These are phyloP conservation scores for Oxyruncus cristatus DNA, from an alignment of 2,113 vertebrate species.

Conservation along the genomic window DNA sequence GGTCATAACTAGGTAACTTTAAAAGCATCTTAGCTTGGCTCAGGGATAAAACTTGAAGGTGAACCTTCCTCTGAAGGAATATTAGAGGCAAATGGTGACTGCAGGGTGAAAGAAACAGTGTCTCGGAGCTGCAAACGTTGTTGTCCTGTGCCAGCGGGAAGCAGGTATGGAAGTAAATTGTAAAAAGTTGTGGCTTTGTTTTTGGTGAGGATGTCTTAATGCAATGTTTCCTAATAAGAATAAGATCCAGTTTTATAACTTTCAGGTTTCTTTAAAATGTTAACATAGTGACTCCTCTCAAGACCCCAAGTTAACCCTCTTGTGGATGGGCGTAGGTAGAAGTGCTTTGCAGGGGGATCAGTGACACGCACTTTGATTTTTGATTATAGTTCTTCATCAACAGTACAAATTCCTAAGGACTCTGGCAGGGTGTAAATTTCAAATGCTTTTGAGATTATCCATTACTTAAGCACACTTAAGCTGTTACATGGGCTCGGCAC, in stretches of 20 bases:
- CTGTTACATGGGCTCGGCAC: too few relatives aligned
- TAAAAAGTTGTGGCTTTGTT: rapidly evolving
- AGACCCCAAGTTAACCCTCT: not conserved
- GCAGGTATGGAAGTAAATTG: not conserved
- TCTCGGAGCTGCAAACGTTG: not conserved
- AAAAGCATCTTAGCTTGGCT: not conserved
- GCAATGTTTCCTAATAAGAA: not conserved
- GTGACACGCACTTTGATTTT: not conserved
- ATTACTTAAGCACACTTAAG: not conserved
- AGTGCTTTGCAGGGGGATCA: not conserved
- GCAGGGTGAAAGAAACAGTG: too few relatives aligned
- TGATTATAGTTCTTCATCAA: not conserved
- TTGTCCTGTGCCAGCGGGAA: not conserved
- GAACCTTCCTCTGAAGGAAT: not conserved
- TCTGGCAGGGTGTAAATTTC: not conserved
- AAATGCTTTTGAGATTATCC: not conserved
- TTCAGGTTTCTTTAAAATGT: not conserved
- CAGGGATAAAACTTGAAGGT: not conserved
- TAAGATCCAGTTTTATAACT: not conserved
- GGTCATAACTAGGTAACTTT: not conserved
- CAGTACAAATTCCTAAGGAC: not conserved
- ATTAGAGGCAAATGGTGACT: not conserved
- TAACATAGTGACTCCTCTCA: not conserved
- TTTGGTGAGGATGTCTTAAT: not conserved
- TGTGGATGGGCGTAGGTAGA: not conserved